phyloP scores from a whole-genome alignment of 2,888 invertebrate species.

The Meiosimyza decipiens region DNA sequence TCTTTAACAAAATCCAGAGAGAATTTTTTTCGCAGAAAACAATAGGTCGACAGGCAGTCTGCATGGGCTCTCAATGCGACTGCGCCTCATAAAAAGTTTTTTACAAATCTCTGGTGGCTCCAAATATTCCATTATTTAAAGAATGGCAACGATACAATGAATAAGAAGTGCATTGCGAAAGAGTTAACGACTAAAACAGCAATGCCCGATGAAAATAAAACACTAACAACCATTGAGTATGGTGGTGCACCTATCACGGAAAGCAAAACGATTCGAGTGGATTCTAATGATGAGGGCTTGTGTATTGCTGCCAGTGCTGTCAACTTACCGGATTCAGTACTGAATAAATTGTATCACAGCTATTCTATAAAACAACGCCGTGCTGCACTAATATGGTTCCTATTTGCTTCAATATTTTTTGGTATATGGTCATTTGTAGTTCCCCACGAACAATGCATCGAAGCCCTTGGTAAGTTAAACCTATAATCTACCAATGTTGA shows the following conservation, averaged over 20 bases:
- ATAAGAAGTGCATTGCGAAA: constrained; percentile 16
- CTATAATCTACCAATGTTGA: neutral
- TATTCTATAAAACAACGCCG: constrained; percentile 79
- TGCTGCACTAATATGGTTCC: constrained; percentile 77
- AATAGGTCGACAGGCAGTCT: constrained; percentile 14
- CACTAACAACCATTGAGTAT: constrained; percentile 39
- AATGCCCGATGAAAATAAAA: constrained; percentile 35
- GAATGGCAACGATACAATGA: neutral
- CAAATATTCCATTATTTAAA: no score
- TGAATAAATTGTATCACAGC: constrained; percentile 78
- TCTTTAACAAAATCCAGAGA: constrained; percentile 2
- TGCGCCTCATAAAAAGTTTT: neutral
- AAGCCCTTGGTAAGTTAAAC: constrained; percentile 58
- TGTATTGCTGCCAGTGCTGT: constrained; percentile 54
- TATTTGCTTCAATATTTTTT: constrained; percentile 75
- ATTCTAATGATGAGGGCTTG: constrained; percentile 46
- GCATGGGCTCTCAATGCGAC: constrained; percentile 12
- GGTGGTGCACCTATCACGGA: constrained; percentile 32
- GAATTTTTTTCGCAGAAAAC: constrained; percentile 5
- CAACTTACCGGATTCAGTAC: constrained; percentile 69
- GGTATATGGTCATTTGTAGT: constrained; percentile 73
- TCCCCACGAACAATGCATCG: constrained; percentile 68
- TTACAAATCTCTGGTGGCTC: no score
- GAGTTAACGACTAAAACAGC: constrained; percentile 40
- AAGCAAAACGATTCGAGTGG: neutral